Evolutionary conservation across 2,888 invertebrate genomes (phyloP).

Genomic region (Chrysotoxum bicinctum): DNA sequence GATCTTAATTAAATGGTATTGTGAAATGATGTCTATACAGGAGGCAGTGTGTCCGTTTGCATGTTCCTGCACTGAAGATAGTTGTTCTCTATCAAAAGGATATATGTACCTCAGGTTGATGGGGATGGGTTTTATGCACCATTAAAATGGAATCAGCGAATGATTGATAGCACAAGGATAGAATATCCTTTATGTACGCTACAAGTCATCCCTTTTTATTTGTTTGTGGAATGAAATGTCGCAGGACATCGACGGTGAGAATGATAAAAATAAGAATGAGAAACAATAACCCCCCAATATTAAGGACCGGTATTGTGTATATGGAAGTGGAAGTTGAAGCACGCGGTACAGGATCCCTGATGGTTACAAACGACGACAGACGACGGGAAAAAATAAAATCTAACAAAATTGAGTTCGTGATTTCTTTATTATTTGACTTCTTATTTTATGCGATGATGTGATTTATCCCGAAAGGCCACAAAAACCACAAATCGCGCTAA

Average conservation of each 20-base stretch:
- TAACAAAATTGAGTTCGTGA: conserved; percentile 70
- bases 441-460: conserved; percentile 51
- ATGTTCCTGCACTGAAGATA: not conserved
- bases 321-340: conserved; percentile 7
- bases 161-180: conserved; percentile 61
- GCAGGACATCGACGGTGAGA: conserved; percentile 31
- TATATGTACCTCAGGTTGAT: not conserved
- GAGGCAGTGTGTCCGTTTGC: conserved; percentile 43
- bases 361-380: not conserved
- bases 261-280: not conserved
- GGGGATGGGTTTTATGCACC: conserved; percentile 19
- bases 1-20: conserved; percentile 66
- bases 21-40: conserved; percentile 24
- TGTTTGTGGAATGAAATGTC: not conserved
- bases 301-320: conserved; percentile 11
- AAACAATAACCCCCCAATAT: conserved; percentile 33
- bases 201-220: conserved; percentile 18
- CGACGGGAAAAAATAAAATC: conserved; percentile 26
- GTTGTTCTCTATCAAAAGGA: not conserved
- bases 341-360: not conserved
- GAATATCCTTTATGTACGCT: conserved; percentile 37
- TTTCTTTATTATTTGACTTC: conserved; percentile 72
- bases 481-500: conserved; percentile 39
- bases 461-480: conserved; percentile 52
- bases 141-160: conserved; percentile 67